Conservation (phyloP, 2,888 invertebrate species). For the Meiosimyza platycephala region DNA sequence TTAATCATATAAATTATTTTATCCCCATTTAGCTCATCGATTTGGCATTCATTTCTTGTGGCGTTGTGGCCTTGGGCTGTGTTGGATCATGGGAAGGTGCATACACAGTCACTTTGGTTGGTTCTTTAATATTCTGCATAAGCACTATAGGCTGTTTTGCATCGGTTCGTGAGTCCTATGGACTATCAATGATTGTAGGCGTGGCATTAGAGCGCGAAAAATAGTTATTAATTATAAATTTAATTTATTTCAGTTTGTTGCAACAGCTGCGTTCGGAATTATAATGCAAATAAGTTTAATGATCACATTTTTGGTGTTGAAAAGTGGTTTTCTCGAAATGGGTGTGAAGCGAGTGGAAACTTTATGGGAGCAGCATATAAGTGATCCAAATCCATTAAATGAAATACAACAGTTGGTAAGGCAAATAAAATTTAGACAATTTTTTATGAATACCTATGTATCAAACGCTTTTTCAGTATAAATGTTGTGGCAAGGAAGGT, state of each 20-base stretch:
- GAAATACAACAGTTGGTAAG: conserved; percentile 45
- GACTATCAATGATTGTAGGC: conserved; percentile 50
- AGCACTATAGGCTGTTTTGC: conserved; percentile 57
- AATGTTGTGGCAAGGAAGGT: conserved; percentile 57
- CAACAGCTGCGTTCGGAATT: conserved; percentile 44
- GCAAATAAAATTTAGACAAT: neutral
- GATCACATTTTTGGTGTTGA: conserved; percentile 52
- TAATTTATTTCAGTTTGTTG: conserved; percentile 47
- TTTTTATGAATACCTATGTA: neutral
- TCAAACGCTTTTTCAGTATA: conserved; percentile 45
- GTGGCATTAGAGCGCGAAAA: neutral
- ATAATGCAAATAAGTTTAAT: conserved; percentile 53
- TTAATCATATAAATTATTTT: neutral
- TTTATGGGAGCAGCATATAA: conserved; percentile 45
- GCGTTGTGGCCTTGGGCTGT: conserved; percentile 58
- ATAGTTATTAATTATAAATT: neutral
- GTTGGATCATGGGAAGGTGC: conserved; percentile 55
- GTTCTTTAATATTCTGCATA: conserved; percentile 51
- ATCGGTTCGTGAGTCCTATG: conserved; percentile 56
- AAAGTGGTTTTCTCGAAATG: conserved; percentile 48
- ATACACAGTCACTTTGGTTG: conserved; percentile 52
- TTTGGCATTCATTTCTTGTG: conserved; percentile 55
- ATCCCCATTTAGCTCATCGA: conserved; percentile 46
- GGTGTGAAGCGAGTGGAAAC: conserved; percentile 52
- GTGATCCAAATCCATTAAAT: no score